A percentile compares a stretch with the other conserved stretches of the same genome.
phyloP scores from a whole-genome alignment of 64 coral and sea anemone species.

The Hydrozoanthus tunicans region DNA sequence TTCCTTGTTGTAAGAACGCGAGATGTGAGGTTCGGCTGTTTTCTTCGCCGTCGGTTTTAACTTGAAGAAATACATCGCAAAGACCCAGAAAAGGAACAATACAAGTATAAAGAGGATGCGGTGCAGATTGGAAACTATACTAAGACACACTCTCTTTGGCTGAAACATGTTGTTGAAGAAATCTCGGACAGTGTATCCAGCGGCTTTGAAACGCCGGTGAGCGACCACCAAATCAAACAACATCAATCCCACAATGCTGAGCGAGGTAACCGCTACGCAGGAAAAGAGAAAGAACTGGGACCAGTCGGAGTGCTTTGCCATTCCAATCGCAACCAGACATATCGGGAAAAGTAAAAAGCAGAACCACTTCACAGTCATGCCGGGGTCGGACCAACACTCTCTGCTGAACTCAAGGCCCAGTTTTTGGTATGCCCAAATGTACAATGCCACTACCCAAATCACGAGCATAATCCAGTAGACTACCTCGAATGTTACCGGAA shows the following conservation, averaged over 20 bases:
- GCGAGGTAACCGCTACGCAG: constrained; percentile 70
- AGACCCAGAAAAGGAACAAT: constrained; percentile 86
- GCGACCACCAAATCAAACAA: constrained; percentile 49
- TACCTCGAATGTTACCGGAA: constrained; percentile 68
- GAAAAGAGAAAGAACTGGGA: constrained; percentile 91
- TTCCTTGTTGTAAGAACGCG: constrained; percentile 64
- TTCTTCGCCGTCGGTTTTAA: constrained; percentile 78
- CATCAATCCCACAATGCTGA: constrained; percentile 75
- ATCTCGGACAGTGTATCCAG: background rate
- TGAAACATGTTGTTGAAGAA: constrained; percentile 26
- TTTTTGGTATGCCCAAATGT: constrained; percentile 76
- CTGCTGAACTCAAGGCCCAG: constrained; percentile 57
- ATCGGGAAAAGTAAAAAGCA: constrained; percentile 76
- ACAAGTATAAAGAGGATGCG: constrained; percentile 64
- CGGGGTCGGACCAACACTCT: constrained; percentile 7
- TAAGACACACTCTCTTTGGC: constrained; percentile 7
- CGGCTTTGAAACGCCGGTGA: constrained; percentile 38
- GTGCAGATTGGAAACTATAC: constrained; percentile 48
- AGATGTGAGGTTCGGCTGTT: constrained; percentile 54
- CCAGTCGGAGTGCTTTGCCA: constrained; percentile 60
- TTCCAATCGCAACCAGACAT: constrained; percentile 72
- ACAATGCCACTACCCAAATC: constrained; percentile 65
- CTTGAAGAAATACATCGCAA: constrained; percentile 97
- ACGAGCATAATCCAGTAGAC: constrained; percentile 73
- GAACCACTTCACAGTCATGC: constrained; percentile 62